These are phyloP conservation scores for Hirundo rustica DNA, from an alignment of 2,797 vertebrate species.

Conservation along the genomic window DNA sequence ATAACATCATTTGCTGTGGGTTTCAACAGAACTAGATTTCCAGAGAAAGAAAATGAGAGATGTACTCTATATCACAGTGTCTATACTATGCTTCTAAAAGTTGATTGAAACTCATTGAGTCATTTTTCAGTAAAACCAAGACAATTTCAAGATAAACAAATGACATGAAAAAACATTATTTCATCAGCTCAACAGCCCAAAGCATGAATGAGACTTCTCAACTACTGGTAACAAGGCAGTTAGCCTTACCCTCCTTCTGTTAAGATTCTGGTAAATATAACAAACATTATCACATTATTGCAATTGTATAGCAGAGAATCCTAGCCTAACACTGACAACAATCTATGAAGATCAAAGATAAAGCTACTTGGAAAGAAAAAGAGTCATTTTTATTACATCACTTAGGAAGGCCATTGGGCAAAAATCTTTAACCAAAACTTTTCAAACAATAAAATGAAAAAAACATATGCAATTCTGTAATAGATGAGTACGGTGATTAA, in stretches of 20 bases:
- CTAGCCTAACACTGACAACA: not conserved
- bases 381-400: not conserved
- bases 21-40: not conserved
- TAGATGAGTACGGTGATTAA: not conserved
- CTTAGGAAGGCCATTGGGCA: not conserved
- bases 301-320: not conserved
- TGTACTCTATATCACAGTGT: not conserved
- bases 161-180: not conserved
- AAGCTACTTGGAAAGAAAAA: not conserved
- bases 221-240: not conserved
- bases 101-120: not conserved
- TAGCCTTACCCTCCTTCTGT: not conserved
- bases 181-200: not conserved
- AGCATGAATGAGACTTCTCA: not conserved
- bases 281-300: not conserved
- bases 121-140: not conserved
- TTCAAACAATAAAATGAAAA: not conserved
- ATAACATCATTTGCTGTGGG: not conserved
- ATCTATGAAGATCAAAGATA: not conserved
- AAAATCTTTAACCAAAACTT: not conserved
- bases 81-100: not conserved
- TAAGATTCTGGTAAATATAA: not conserved
- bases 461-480: not conserved
- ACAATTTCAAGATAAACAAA: not conserved
- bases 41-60: not conserved